Percentiles rank a stretch among this genome's conserved stretches.
These are phyloP conservation scores for Prionchulus punctatus DNA, from an alignment of 2,888 invertebrate genomes.

Conservation along the genomic window DNA sequence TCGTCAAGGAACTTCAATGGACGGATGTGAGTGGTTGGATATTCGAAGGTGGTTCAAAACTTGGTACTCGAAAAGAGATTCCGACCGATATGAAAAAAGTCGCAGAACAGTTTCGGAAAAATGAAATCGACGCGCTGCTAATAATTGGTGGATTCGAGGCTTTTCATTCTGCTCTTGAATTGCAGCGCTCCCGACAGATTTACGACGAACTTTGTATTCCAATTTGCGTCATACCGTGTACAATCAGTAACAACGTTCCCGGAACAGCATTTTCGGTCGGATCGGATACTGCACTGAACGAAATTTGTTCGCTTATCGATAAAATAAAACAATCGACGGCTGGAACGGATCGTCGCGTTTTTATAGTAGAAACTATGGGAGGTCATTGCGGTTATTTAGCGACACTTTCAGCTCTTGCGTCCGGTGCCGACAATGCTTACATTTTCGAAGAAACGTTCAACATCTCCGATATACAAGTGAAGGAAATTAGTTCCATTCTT, in stretches of 20 bases:
- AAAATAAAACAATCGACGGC: constrained; percentile 89
- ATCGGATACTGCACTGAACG: constrained; percentile 89
- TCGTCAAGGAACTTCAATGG: constrained; percentile 48
- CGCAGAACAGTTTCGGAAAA: constrained; percentile 66
- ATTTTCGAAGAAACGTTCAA: constrained; percentile 57
- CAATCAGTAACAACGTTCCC: constrained; percentile 97
- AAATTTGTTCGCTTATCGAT: constrained; percentile 74
- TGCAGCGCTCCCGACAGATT: constrained; percentile 54
- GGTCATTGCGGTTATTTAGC: constrained; percentile 96
- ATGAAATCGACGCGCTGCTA: constrained; percentile 48
- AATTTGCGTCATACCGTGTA: constrained; percentile 81
- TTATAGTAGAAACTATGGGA: constrained; percentile 95
- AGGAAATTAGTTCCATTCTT: not conserved
- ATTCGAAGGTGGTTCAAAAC: constrained; percentile 78
- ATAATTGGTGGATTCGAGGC: constrained; percentile 86
- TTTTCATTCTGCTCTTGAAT: constrained; percentile 58
- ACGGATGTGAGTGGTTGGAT: constrained; percentile 93
- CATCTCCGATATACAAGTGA: constrained; percentile 25
- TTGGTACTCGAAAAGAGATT: constrained; percentile 67
- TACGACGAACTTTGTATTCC: constrained; percentile 80
- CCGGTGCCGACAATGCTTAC: constrained; percentile 96
- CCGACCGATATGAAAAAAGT: constrained; percentile 47
- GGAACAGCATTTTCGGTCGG: constrained; percentile 64
- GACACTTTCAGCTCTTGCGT: constrained; percentile 82
- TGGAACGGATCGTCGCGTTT: constrained; percentile 90